Conservation (phyloP, 2,888 invertebrate genomes). For the Conops quadrifasciatus region DNA sequence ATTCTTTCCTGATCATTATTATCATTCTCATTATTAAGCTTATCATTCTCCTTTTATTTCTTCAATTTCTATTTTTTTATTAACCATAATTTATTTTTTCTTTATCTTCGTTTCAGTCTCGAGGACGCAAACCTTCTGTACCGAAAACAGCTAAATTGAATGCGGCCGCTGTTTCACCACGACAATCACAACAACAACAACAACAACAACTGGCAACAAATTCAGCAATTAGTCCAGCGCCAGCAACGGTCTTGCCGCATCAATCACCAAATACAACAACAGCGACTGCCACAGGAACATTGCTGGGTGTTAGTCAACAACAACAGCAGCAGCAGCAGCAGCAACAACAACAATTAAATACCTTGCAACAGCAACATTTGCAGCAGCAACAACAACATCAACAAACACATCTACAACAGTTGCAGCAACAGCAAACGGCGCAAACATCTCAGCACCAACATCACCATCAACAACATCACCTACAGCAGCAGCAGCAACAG, state of each 20-base stretch:
- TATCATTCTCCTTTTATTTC: constrained; percentile 30
- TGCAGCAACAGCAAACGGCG: constrained; percentile 45
- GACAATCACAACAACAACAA: constrained; percentile 43
- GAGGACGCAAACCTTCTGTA: constrained; percentile 59
- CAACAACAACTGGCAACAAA: constrained; percentile 39
- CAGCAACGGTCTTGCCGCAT: constrained; percentile 59
- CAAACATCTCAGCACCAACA: constrained; percentile 48
- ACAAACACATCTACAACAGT: constrained; percentile 50
- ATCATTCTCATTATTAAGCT: constrained; percentile 22
- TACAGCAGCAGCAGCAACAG: constrained; percentile 47
- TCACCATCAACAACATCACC: constrained; percentile 50
- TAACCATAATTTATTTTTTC: constrained; percentile 10
- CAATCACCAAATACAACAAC: constrained; percentile 62
- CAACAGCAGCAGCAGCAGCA: constrained; percentile 48
- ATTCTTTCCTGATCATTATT: neutral
- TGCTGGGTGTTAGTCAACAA: constrained; percentile 45
- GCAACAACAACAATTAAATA: constrained; percentile 49
- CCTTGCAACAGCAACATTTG: constrained; percentile 46
- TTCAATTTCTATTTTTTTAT: constrained; percentile 2
- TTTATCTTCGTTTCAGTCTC: constrained; percentile 52
- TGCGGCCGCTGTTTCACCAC: constrained; percentile 58
- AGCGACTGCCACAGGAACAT: constrained; percentile 46
- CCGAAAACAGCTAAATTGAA: constrained; percentile 63
- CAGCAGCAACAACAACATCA: constrained; percentile 48
- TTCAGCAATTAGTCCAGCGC: constrained; percentile 57